Conservation (phyloP, 2,888 invertebrate genomes). For the Stratiomys singularior region DNA sequence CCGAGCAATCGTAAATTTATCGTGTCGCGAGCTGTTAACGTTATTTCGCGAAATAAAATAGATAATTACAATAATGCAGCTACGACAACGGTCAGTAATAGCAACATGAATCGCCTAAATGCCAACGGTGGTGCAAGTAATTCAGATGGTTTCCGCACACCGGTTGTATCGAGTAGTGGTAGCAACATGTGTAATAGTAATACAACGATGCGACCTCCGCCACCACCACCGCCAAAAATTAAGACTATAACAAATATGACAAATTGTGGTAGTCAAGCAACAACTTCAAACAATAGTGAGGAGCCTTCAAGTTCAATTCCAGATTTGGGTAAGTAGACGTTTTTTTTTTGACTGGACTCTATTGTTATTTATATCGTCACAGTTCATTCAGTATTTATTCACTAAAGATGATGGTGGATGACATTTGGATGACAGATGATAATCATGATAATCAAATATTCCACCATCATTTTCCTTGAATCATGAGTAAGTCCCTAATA, state of each 20-base stretch:
- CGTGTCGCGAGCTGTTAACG: slow-evolving; percentile 62
- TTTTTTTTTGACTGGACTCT: too few relatives aligned
- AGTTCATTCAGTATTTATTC: too few relatives aligned
- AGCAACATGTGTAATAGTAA: slow-evolving; percentile 52
- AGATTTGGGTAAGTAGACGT: slow-evolving; percentile 79
- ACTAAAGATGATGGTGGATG: too few relatives aligned
- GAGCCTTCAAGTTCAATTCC: slow-evolving; percentile 90
- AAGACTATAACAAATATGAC: slow-evolving; percentile 56
- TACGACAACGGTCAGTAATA: slow-evolving; percentile 4
- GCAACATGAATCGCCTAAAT: not conserved
- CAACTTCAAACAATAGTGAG: slow-evolving; percentile 68
- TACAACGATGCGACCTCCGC: slow-evolving; percentile 63
- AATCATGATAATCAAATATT: too few relatives aligned
- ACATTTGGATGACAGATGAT: too few relatives aligned
- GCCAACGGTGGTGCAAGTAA: slow-evolving; percentile 26
- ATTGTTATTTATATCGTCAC: too few relatives aligned
- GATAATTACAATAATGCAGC: slow-evolving; percentile 33
- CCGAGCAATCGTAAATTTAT: slow-evolving; percentile 60
- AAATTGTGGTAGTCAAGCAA: slow-evolving; percentile 15
- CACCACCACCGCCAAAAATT: slow-evolving; percentile 64
- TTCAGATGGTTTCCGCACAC: slow-evolving; percentile 51
- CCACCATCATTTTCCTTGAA: too few relatives aligned
- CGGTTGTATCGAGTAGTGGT: slow-evolving; percentile 54
- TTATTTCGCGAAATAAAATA: slow-evolving; percentile 56
- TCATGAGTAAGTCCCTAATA: too few relatives aligned